phyloP scores from a whole-genome alignment of 2,888 invertebrate genomes.

The Atherix ibis region DNA sequence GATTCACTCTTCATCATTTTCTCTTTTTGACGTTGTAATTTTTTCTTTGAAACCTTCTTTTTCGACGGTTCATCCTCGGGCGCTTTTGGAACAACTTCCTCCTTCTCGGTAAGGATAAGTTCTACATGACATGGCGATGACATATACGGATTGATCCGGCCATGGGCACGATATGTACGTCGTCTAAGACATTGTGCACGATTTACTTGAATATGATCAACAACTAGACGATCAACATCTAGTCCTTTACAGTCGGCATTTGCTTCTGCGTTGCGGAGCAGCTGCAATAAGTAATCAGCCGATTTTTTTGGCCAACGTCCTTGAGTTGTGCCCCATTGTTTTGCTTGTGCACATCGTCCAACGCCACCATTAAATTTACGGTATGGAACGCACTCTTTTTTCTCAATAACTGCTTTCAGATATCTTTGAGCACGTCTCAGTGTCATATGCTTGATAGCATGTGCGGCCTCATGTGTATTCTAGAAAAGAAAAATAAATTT shows the following conservation, averaged over 20 bases:
- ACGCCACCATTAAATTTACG: slow-evolving; percentile 92
- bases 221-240: slow-evolving; percentile 91
- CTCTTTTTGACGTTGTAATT: slow-evolving; percentile 82
- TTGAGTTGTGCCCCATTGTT: slow-evolving; percentile 88
- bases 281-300: slow-evolving; percentile 91
- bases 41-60: slow-evolving; percentile 96
- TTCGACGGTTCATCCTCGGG: slow-evolving; percentile 74
- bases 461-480: slow-evolving; percentile 97
- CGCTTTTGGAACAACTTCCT: slow-evolving; percentile 79
- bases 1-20: slow-evolving; percentile 64
- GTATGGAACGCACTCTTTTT: slow-evolving; percentile 98
- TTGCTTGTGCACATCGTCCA: slow-evolving; percentile 93
- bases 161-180: slow-evolving; percentile 96
- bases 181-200: slow-evolving; percentile 93
- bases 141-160: slow-evolving; percentile 99
- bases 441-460: slow-evolving; percentile 89
- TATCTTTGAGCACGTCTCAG: slow-evolving; percentile 86
- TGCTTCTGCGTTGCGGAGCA: slow-evolving; percentile 94
- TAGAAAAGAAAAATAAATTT: slow-evolving; percentile 34
- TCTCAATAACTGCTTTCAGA: slow-evolving; percentile 86
- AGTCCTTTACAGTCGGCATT: slow-evolving; percentile 95
- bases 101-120: slow-evolving; percentile 90
- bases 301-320: slow-evolving; percentile 99
- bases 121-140: slow-evolving; percentile 98
- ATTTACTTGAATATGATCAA: slow-evolving; percentile 95